Conservation (phyloP, 2,113 vertebrate species). For the Silurus meridionalis region DNA sequence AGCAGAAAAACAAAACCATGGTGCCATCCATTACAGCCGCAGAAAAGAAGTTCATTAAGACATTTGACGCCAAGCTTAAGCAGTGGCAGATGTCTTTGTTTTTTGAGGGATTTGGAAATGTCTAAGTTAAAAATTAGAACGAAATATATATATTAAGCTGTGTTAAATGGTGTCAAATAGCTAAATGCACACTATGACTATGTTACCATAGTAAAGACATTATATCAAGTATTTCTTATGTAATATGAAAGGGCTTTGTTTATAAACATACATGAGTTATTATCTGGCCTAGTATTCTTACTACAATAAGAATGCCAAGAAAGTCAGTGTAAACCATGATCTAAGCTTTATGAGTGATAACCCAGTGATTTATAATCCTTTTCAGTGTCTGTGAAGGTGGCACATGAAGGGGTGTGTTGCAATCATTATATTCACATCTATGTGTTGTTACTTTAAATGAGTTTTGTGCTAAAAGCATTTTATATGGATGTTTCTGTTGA, state of each 20-base stretch:
- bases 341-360: slow-evolving; percentile 20
- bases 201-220: background rate
- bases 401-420: slow-evolving; percentile 26
- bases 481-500: slow-evolving; percentile 34
- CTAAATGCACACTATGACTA: background rate
- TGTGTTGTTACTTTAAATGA: slow-evolving; percentile 10
- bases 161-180: slow-evolving; percentile 40
- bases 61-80: slow-evolving; percentile 74
- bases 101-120: slow-evolving; percentile 50
- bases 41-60: slow-evolving; percentile 70
- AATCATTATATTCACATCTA: slow-evolving; percentile 12
- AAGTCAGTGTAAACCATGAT: slow-evolving; percentile 7
- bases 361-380: slow-evolving; percentile 35
- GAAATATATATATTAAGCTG: slow-evolving; percentile 46
- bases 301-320: slow-evolving; percentile 21
- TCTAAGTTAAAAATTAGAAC: slow-evolving; percentile 59
- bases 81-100: slow-evolving; percentile 71
- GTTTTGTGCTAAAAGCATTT: slow-evolving; percentile 18
- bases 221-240: background rate
- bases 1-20: slow-evolving; percentile 61
- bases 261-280: slow-evolving; percentile 20
- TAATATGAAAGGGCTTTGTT: background rate
- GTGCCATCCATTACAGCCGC: slow-evolving; percentile 63
- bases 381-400: slow-evolving; percentile 37
- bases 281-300: background rate